phyloP scores from a whole-genome alignment of 2,888 invertebrate species.

The Aquatica leii region DNA sequence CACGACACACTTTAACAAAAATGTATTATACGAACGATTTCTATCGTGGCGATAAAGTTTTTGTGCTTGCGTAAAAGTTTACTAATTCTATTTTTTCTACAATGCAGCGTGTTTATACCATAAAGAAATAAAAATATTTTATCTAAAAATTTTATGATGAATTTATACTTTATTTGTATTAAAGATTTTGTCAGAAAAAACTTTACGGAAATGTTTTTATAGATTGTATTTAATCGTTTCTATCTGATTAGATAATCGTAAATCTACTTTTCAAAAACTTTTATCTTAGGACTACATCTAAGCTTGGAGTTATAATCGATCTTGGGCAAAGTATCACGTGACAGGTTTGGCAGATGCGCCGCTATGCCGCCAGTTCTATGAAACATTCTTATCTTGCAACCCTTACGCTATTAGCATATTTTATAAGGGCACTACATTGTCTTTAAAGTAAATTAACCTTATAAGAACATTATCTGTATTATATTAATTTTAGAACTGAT shows the following conservation, averaged over 20 bases:
- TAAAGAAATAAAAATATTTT: too few species aligned
- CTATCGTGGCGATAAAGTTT: too few species aligned
- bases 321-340: conserved; percentile 41
- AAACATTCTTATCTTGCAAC: conserved; percentile 35
- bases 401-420: conserved; percentile 45
- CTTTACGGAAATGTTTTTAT: too few species aligned
- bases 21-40: too few species aligned
- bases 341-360: conserved; percentile 44
- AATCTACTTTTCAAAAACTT: conserved; percentile 28
- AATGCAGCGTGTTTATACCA: too few species aligned
- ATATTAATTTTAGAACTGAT: conserved; percentile 13
- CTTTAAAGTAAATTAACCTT: conserved; percentile 21
- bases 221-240: background rate
- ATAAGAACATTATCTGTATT: conserved; percentile 18
- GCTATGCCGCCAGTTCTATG: conserved; percentile 38
- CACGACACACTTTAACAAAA: too few species aligned
- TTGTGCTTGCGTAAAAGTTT: too few species aligned
- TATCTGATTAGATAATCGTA: conserved; percentile 14
- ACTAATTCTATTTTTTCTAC: too few species aligned
- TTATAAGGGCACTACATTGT: conserved; percentile 42
- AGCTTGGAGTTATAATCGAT: conserved; percentile 41
- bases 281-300: conserved; percentile 35
- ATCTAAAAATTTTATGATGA: too few species aligned
- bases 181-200: too few species aligned
- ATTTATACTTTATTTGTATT: background rate